These are phyloP conservation scores for Drosophila cyrtoloma DNA, from an alignment of 2,888 invertebrate genomes.

Conservation along the genomic window DNA sequence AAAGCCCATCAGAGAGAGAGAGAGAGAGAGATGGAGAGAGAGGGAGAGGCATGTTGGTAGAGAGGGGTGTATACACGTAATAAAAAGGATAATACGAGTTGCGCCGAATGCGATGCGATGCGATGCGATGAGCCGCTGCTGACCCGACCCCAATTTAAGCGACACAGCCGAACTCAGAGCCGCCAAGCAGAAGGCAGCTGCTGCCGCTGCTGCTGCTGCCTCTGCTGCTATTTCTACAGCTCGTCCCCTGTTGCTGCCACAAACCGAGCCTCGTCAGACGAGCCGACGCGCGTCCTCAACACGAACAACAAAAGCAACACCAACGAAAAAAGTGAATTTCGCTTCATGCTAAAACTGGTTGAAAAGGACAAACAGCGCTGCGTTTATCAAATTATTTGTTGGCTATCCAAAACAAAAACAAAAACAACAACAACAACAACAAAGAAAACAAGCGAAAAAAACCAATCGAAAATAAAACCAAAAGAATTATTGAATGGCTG, in stretches of 20 bases:
- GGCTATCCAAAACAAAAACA: constrained; percentile 18
- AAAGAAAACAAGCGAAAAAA: background rate
- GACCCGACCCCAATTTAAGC: constrained; percentile 73
- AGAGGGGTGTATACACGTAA: constrained; percentile 51
- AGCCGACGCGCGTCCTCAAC: constrained; percentile 40
- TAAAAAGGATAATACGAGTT: constrained; percentile 74
- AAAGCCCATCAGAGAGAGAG: background rate
- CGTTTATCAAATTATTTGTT: constrained; percentile 65
- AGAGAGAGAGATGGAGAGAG: background rate
- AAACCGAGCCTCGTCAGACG: constrained; percentile 15
- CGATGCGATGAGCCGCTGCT: constrained; percentile 36
- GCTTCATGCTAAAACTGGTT: constrained; percentile 51
- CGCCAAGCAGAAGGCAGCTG: constrained; percentile 68
- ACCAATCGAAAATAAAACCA: constrained; percentile 1
- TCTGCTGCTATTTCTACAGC: background rate
- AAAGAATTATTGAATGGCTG: constrained; percentile 23
- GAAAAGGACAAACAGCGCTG: constrained; percentile 52
- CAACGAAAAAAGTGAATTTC: constrained; percentile 42
- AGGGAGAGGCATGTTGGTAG: background rate
- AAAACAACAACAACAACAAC: constrained; percentile 3
- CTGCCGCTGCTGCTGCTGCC: constrained; percentile 18
- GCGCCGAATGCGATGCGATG: constrained; percentile 45
- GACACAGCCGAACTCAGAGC: constrained; percentile 26
- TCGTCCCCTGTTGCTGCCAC: background rate
- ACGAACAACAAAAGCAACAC: constrained; percentile 49